Percentiles rank a stretch among this genome's conserved stretches.
These are phyloP conservation scores for Bubo scandiacus DNA, from an alignment of 2,113 vertebrate species.

Conservation along the genomic window DNA sequence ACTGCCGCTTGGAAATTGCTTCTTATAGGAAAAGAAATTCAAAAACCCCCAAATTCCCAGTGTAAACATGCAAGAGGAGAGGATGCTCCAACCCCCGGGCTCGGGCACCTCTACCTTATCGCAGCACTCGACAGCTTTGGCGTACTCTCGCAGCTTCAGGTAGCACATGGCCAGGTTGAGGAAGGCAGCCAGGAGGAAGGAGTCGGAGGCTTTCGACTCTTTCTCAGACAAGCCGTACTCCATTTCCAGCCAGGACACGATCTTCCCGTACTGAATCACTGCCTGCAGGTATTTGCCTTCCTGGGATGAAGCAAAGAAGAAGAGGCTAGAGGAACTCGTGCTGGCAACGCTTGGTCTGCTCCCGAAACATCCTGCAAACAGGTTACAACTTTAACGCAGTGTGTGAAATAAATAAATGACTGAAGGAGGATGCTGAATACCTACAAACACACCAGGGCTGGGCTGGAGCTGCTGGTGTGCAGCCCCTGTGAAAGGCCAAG, in stretches of 20 bases:
- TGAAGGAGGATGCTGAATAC: neutral
- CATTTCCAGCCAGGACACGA: conserved; percentile 92
- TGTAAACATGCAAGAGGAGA: neutral
- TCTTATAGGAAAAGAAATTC: fast-evolving
- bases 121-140: conserved; percentile 88
- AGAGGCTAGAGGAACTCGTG: neutral
- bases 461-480: neutral
- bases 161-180: conserved; percentile 95
- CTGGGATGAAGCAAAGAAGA: conserved; percentile 65
- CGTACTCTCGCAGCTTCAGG: conserved; percentile 85
- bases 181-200: conserved; percentile 83
- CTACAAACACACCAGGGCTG: neutral
- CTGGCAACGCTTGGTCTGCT: neutral
- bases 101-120: conserved; percentile 81
- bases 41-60: neutral
- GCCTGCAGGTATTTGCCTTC: conserved; percentile 86
- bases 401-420: neutral
- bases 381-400: neutral
- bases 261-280: conserved; percentile 90
- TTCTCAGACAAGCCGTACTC: conserved; percentile 83
- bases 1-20: neutral
- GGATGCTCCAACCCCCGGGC: fast-evolving
- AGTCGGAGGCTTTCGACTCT: conserved; percentile 81
- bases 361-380: neutral
- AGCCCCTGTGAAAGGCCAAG: neutral